Conservation (phyloP, 2,113 vertebrate species). For the Anhinga anhinga region DNA sequence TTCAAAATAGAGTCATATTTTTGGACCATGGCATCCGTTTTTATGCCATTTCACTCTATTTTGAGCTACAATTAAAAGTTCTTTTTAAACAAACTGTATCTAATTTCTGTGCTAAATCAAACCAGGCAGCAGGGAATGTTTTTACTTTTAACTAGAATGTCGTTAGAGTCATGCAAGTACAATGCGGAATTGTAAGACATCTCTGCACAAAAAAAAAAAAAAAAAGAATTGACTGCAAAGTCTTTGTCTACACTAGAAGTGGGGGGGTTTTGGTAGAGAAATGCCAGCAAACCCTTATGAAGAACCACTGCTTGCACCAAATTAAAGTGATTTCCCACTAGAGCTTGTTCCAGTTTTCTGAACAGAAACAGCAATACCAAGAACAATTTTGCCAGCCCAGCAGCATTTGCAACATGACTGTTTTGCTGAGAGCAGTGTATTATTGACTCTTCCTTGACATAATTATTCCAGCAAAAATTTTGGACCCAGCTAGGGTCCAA, state of each 20-base stretch:
- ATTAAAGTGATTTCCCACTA: conserved; percentile 21
- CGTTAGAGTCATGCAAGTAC: conserved; percentile 19
- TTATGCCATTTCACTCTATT: conserved; percentile 63
- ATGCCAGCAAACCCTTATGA: not conserved
- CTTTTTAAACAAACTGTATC: conserved; percentile 48
- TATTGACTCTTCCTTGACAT: not conserved
- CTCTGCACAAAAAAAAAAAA: not conserved
- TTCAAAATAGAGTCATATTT: conserved; percentile 55
- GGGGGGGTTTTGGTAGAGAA: not conserved
- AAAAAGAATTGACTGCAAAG: not conserved
- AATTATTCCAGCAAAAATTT: not conserved
- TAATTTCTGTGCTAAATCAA: conserved; percentile 62
- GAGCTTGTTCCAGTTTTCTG: conserved; percentile 1
- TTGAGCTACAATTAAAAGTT: conserved; percentile 58
- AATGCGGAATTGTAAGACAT: not conserved
- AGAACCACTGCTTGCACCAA: not conserved
- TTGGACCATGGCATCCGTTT: conserved; percentile 54
- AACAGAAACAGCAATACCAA: not conserved
- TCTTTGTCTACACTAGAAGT: not conserved
- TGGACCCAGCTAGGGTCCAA: not conserved
- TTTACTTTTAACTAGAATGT: conserved; percentile 59
- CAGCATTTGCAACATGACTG: not conserved
- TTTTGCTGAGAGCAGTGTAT: not conserved
- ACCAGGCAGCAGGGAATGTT: conserved; percentile 12
- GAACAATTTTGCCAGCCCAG: not conserved